A percentile compares a stretch with the other conserved stretches of the same genome.
phyloP scores from a whole-genome alignment of 2,113 vertebrate species.

The Cairina moschata region DNA sequence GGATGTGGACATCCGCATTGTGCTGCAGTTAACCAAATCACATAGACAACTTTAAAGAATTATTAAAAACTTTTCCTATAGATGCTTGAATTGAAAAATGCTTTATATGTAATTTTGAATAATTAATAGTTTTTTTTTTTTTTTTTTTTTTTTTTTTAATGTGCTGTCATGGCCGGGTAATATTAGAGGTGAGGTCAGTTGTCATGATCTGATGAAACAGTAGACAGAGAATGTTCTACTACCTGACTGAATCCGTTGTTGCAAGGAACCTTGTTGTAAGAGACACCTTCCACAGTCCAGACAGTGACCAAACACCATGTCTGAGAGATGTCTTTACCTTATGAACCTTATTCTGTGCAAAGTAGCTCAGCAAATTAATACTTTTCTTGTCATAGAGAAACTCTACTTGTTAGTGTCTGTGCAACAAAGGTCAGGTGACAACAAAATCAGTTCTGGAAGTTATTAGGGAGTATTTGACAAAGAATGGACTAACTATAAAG shows the following conservation, averaged over 20 bases:
- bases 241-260: not conserved
- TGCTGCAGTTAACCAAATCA: not conserved
- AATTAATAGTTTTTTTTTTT: not conserved
- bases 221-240: not conserved
- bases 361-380: not conserved
- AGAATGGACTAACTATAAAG: not conserved
- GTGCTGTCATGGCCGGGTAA: not conserved
- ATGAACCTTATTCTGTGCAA: not conserved
- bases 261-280: not conserved
- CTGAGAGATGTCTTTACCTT: not conserved
- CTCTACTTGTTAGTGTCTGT: not conserved
- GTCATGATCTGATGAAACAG: not conserved
- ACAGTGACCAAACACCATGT: not conserved
- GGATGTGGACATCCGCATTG: no score
- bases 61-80: not conserved
- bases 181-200: not conserved
- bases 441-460: not conserved
- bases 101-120: not conserved
- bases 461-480: not conserved
- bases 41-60: not conserved
- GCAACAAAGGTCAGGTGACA: not conserved
- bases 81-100: not conserved
- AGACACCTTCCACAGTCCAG: not conserved
- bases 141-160: not conserved
- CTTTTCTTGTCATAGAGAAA: not conserved